These are phyloP conservation scores for Anthoptus insignis DNA, from an alignment of 2,888 invertebrate genomes.

Conservation along the genomic window DNA sequence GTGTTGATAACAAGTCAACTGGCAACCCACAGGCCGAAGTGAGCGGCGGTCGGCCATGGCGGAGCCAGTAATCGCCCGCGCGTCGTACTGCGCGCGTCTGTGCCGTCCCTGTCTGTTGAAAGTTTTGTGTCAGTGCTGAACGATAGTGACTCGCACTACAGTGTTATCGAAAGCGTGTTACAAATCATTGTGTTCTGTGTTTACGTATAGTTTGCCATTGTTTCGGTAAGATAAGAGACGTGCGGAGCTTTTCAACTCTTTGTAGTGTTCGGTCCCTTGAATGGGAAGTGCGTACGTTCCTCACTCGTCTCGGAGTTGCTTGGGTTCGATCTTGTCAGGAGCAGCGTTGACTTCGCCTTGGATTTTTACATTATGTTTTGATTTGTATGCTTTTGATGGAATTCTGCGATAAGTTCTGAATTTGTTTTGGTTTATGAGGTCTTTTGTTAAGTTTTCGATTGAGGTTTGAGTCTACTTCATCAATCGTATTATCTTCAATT, in stretches of 20 bases:
- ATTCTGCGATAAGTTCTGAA: no score
- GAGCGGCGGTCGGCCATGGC: slow-evolving; percentile 78
- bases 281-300: slow-evolving; percentile 22
- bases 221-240: slow-evolving; percentile 45
- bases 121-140: slow-evolving; percentile 57
- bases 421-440: no score
- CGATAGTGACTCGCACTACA: slow-evolving; percentile 13
- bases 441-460: no score
- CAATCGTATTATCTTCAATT: no score
- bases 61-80: slow-evolving; percentile 49
- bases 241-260: slow-evolving; percentile 11
- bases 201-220: slow-evolving; percentile 64
- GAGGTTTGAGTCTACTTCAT: no score
- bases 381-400: neutral
- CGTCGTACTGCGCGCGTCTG: slow-evolving; percentile 46
- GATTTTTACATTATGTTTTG: neutral
- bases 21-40: slow-evolving; percentile 68
- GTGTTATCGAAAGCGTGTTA: slow-evolving; percentile 25
- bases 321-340: neutral
- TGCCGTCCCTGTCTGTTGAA: slow-evolving; percentile 36
- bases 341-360: neutral
- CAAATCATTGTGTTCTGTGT: slow-evolving; percentile 56
- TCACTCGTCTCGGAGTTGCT: neutral
- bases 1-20: slow-evolving; percentile 15
- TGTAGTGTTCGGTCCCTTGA: neutral